Conservation (phyloP, 2,888 invertebrate genomes). For the Adelognathus sp. region DNA sequence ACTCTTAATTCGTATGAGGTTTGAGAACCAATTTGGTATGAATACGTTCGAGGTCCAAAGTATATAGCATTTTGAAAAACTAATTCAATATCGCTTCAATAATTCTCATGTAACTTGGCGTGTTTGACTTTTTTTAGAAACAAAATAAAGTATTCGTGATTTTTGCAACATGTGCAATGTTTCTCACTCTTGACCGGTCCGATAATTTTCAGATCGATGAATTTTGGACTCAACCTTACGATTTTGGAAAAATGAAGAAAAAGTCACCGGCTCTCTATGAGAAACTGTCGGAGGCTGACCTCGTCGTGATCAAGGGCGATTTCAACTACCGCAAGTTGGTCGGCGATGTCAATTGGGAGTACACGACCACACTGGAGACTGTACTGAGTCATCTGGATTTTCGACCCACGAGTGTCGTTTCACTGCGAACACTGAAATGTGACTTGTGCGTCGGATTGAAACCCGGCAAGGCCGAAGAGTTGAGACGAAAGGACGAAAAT, state of each 20-base stretch:
- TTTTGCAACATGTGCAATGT: too few species aligned
- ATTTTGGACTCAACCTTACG: constrained; percentile 95
- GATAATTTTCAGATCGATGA: constrained; percentile 82
- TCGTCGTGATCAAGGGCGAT: constrained; percentile 95
- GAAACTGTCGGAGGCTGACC: constrained; percentile 86
- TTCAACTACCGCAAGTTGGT: constrained; percentile 97
- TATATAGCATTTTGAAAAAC: too few species aligned
- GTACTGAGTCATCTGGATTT: constrained; percentile 87
- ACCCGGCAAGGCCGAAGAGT: constrained; percentile 84
- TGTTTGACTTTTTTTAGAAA: not conserved
- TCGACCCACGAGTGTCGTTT: constrained; percentile 90
- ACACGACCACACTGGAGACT: constrained; percentile 81
- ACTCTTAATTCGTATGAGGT: too few species aligned
- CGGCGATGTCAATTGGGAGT: constrained; percentile 92
- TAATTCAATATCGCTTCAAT: too few species aligned
- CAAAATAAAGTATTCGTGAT: too few species aligned
- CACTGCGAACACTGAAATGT: constrained; percentile 94
- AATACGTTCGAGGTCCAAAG: too few species aligned
- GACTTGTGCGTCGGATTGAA: constrained; percentile 92
- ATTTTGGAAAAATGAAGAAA: constrained; percentile 89
- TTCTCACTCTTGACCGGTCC: not conserved
- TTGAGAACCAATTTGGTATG: too few species aligned
- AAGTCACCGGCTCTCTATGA: constrained; percentile 87
- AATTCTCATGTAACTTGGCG: too few species aligned
- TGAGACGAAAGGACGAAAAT: constrained; percentile 83